Conservation (phyloP, 2,797 vertebrate genomes). For the Uromys caudimaculatus region DNA sequence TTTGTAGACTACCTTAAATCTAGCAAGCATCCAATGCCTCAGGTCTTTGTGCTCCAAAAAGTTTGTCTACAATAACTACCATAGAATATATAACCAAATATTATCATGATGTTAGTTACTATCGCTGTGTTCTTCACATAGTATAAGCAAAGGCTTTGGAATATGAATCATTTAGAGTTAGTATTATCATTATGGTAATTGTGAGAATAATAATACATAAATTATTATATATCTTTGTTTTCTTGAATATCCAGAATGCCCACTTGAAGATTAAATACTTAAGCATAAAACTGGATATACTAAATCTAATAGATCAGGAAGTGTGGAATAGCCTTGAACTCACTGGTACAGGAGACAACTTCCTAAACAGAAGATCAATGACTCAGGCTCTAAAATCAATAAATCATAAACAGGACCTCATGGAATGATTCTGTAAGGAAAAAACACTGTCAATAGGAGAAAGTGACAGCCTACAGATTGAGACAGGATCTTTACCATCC, state of each 20-base stretch:
- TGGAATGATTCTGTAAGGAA: too few relatives aligned
- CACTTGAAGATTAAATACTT: not conserved
- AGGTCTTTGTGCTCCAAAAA: not conserved
- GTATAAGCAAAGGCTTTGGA: not conserved
- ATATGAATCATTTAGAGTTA: not conserved
- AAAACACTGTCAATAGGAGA: too few relatives aligned
- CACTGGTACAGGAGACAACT: too few relatives aligned
- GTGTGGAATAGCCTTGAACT: too few relatives aligned
- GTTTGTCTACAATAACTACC: not conserved
- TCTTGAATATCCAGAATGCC: not conserved
- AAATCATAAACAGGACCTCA: too few relatives aligned
- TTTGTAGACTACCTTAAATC: not conserved
- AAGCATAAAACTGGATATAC: too few relatives aligned
- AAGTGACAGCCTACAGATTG: too few relatives aligned
- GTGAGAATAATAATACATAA: not conserved
- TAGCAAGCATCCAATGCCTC: not conserved
- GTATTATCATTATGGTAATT: not conserved
- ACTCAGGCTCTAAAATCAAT: too few relatives aligned
- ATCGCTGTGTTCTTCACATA: not conserved
- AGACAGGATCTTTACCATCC: too few relatives aligned
- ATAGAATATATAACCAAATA: not conserved
- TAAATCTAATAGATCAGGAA: too few relatives aligned
- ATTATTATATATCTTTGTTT: not conserved
- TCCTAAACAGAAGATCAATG: too few relatives aligned
- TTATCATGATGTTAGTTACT: not conserved